Base-by-base conservation (phyloP, 2,113 vertebrate genomes). In the Vulpes lagopus region DNA sequence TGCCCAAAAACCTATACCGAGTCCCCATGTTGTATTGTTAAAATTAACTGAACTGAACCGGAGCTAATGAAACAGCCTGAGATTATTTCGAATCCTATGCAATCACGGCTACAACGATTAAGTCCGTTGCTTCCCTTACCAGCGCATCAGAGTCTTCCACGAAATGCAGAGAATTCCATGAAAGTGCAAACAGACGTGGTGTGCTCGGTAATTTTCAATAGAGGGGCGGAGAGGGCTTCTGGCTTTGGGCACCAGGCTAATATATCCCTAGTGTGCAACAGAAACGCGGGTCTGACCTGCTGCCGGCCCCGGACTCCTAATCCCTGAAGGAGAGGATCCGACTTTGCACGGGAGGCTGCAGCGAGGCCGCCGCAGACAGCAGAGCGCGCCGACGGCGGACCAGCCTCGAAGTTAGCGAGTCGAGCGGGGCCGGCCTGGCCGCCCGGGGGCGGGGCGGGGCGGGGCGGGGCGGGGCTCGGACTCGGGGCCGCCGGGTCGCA, bases 351-450 rank as follows among this genome's bases (percentile, higher is more conserved):
- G 62, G 62, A 95, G 91, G 81, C 91, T 73, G 91, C 35, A 64
- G 94, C 3, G 15, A 22, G 51, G 81, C 84, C 74, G 74, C 51
- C 86, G 60, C 55, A 23, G 80, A 94, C 32, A 62, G 73, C 60
- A 64, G 93, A n/a, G 32, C 27, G 55, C 43, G 86, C 73, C 20
- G 92, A 35, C 1, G n/a, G 30, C 1, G n/a, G 30, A 9, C 90
- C 95, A 97, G 97, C 97, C 96, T 53, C 19, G 88, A 97, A 97
- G 96, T 93, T 78, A 23, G 60, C 23, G 80, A 89, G 1, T 8
- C 14, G 11, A 0, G 35, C 49, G 14, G 30, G 73, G 57, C 22
- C 11, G 81, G 14, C 60, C 53, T 7, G 0, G 43, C 43, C 43
- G 43, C 43, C 5, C 43, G 43, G 5, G 43, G 43, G 7, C 43